Evolutionary conservation across 2,888 invertebrate species (phyloP).

Genomic region (Dasysyrphus albostriatus): DNA sequence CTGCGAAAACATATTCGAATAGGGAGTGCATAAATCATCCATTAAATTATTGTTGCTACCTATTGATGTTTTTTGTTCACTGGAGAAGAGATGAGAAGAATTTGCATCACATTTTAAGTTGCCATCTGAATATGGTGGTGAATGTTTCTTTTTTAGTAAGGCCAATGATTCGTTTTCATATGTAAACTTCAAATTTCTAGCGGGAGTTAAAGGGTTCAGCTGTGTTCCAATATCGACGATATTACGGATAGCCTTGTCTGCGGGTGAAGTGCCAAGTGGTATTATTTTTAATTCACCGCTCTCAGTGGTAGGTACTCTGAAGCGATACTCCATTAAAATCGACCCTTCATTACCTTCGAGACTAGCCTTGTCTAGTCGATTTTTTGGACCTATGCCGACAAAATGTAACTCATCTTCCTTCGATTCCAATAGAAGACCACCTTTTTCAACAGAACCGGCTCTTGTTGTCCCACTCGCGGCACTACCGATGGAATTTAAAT

Average conservation of each 20-base stretch:
- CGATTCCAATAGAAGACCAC: conserved; percentile 19
- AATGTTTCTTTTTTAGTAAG: conserved; percentile 30
- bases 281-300: conserved; percentile 9
- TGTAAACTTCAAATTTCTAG: conserved; percentile 20
- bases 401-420: conserved; percentile 48
- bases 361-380: conserved; percentile 18
- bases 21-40: conserved; percentile 58
- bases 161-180: conserved; percentile 32
- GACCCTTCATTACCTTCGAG: conserved; percentile 20
- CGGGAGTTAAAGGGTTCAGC: conserved; percentile 38
- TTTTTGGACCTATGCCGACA: conserved; percentile 21
- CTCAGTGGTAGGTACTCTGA: conserved; percentile 27
- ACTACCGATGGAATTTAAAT: conserved; percentile 67
- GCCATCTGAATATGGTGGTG: conserved; percentile 23
- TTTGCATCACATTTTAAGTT: conserved; percentile 51
- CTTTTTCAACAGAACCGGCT: conserved; percentile 58
- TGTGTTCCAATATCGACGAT: conserved; percentile 57
- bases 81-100: conserved; percentile 15
- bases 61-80: conserved; percentile 52
- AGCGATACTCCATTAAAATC: conserved; percentile 32
- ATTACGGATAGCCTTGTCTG: conserved; percentile 52
- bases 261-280: conserved; percentile 50
- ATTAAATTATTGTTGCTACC: conserved; percentile 49
- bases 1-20: conserved; percentile 58
- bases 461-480: conserved; percentile 41